phyloP scores from a whole-genome alignment of 2,797 vertebrate species.

The Bradypodion ventrale region DNA sequence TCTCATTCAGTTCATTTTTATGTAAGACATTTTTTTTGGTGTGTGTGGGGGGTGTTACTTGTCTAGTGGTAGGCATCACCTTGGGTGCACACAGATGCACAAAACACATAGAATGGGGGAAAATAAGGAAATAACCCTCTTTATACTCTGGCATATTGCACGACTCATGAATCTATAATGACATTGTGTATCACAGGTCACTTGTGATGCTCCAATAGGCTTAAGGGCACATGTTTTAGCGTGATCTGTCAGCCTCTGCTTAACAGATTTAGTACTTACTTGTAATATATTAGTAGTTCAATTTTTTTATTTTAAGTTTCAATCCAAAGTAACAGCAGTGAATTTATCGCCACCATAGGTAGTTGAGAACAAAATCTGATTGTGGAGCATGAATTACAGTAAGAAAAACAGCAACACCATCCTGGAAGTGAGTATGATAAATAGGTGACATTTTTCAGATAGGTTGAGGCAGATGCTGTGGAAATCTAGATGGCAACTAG shows the following conservation, averaged over 20 bases:
- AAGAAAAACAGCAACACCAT: constrained; percentile 48
- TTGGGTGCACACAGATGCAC: constrained; percentile 3
- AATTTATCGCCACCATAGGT: constrained; percentile 66
- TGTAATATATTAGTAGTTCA: constrained; percentile 68
- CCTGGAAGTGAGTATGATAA: constrained; percentile 55
- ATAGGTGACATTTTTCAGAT: constrained; percentile 35
- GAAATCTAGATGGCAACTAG: constrained; percentile 18
- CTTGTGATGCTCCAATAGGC: constrained; percentile 46
- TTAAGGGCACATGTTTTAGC: constrained; percentile 60
- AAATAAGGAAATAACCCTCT: neutral
- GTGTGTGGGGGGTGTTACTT: constrained; percentile 35
- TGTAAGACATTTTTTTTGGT: neutral
- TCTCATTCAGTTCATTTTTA: neutral
- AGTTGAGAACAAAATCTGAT: constrained; percentile 59
- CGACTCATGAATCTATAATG: constrained; percentile 67
- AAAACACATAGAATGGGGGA: no score
- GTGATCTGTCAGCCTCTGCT: constrained; percentile 65
- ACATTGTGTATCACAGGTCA: constrained; percentile 64
- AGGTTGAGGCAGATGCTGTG: neutral
- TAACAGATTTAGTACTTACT: constrained; percentile 59
- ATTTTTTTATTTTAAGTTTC: constrained; percentile 65
- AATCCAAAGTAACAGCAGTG: constrained; percentile 58
- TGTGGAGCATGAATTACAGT: constrained; percentile 61
- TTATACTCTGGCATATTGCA: constrained; percentile 53
- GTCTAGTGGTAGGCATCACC: constrained; percentile 7